Evolutionary conservation across 37 sponge, comb jelly and placozoan genomes (phyloP).

Genomic region (Bolinopsis microptera): DNA sequence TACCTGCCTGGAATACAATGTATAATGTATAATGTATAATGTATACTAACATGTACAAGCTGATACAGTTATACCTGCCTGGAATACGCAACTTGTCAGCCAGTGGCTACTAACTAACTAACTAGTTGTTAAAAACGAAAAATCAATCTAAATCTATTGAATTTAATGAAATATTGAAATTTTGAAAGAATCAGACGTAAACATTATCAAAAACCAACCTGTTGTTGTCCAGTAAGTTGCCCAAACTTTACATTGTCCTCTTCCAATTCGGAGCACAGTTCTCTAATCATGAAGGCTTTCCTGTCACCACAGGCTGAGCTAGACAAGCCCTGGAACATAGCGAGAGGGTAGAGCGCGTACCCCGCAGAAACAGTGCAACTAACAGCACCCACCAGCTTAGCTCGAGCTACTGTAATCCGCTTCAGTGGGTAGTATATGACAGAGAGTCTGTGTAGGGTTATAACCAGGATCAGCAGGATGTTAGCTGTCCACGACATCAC

Average conservation of each 20-base stretch:
- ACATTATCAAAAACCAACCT: not conserved
- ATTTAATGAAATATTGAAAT: too few species aligned
- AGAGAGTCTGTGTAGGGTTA: not conserved
- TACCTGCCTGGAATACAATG: slow-evolving; percentile 36
- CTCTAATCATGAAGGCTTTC: slow-evolving; percentile 29
- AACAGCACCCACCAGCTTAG: not conserved
- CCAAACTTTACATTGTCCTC: not conserved
- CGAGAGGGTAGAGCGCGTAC: slow-evolving; percentile 10
- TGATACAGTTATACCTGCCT: too few species aligned
- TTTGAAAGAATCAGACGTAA: too few species aligned
- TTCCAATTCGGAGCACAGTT: not conserved
- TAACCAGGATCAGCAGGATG: slow-evolving; percentile 7
- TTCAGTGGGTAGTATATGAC: not conserved
- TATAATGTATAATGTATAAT: too few species aligned
- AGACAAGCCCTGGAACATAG: not conserved
- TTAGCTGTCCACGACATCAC: slow-evolving; percentile 35
- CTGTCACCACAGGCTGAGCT: slow-evolving; percentile 13
- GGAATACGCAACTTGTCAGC: too few species aligned
- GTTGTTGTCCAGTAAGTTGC: not conserved
- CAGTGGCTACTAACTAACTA: too few species aligned
- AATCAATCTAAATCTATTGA: too few species aligned
- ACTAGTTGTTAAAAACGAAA: too few species aligned
- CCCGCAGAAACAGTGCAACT: not conserved
- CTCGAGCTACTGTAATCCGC: not conserved
- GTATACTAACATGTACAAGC: too few species aligned